Conservation (phyloP, 2,888 invertebrate species). For the Dascillus cervinus region DNA sequence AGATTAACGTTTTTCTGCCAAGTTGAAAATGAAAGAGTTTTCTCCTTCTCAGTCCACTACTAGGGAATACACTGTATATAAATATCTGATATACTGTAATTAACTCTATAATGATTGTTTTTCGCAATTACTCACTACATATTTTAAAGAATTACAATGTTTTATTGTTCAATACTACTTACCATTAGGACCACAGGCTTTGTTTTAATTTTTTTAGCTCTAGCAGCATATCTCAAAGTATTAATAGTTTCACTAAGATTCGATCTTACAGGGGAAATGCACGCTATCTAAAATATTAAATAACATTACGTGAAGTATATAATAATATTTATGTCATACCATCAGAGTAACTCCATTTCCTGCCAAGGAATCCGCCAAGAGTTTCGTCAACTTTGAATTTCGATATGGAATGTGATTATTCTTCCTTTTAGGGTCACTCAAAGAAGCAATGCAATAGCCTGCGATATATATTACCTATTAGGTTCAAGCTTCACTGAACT, state of each 20-base stretch:
- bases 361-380: conserved; percentile 86
- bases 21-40: too few relatives aligned
- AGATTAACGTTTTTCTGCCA: too few relatives aligned
- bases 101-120: conserved; percentile 2
- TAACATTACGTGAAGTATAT: too few relatives aligned
- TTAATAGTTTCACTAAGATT: conserved; percentile 84
- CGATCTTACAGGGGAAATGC: conserved; percentile 82
- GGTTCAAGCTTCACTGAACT: too few relatives aligned
- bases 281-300: conserved; percentile 78
- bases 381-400: conserved; percentile 89
- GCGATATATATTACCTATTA: conserved; percentile 20
- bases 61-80: too few relatives aligned
- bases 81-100: neutral
- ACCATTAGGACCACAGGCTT: conserved; percentile 93
- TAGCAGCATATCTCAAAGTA: conserved; percentile 84
- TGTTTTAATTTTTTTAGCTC: conserved; percentile 87
- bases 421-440: conserved; percentile 74
- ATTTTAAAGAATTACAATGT: too few relatives aligned
- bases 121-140: too few relatives aligned
- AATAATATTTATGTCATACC: conserved; percentile 50
- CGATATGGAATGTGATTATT: conserved; percentile 87
- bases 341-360: conserved; percentile 92
- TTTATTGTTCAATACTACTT: too few relatives aligned
- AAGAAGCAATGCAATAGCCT: conserved; percentile 92
- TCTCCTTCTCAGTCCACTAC: too few relatives aligned